Conservation (phyloP, 2,888 invertebrate genomes). For the Argynnis bischoffii region DNA sequence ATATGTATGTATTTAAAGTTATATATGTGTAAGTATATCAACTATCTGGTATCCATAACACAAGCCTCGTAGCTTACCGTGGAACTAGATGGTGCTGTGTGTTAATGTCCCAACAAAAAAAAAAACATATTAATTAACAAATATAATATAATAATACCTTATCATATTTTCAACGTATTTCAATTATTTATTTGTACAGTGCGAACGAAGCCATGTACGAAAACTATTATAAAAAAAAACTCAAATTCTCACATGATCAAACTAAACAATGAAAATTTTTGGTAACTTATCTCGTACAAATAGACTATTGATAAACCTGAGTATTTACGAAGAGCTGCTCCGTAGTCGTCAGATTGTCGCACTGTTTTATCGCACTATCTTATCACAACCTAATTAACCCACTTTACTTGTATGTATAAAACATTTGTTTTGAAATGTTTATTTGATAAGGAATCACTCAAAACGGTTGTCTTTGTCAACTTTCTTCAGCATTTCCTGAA, state of each 20-base stretch:
- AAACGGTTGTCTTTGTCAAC: slow-evolving; percentile 46
- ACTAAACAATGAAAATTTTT: slow-evolving; percentile 15
- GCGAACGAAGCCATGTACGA: neutral
- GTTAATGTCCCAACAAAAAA: too few relatives aligned
- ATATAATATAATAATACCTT: too few relatives aligned
- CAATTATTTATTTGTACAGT: neutral
- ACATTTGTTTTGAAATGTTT: slow-evolving; percentile 62
- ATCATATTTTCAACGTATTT: too few relatives aligned
- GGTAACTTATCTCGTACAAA: slow-evolving; percentile 28
- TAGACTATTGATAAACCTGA: slow-evolving; percentile 29
- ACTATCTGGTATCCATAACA: too few relatives aligned
- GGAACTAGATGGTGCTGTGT: too few relatives aligned
- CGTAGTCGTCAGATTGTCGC: slow-evolving; percentile 36
- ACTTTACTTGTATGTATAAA: slow-evolving; percentile 57
- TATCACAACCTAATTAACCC: slow-evolving; percentile 69
- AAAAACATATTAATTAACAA: too few relatives aligned
- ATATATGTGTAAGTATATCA: too few relatives aligned
- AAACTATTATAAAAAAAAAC: neutral
- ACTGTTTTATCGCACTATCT: slow-evolving; percentile 51
- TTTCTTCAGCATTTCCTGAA: slow-evolving; percentile 43
- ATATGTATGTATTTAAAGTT: too few relatives aligned
- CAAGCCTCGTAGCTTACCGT: too few relatives aligned
- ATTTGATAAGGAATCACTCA: slow-evolving; percentile 60
- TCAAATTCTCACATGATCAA: slow-evolving; percentile 17
- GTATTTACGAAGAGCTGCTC: slow-evolving; percentile 33